Evolutionary conservation across 2,113 vertebrate species (phyloP).

Genomic region (Elaphurus davidianus): DNA sequence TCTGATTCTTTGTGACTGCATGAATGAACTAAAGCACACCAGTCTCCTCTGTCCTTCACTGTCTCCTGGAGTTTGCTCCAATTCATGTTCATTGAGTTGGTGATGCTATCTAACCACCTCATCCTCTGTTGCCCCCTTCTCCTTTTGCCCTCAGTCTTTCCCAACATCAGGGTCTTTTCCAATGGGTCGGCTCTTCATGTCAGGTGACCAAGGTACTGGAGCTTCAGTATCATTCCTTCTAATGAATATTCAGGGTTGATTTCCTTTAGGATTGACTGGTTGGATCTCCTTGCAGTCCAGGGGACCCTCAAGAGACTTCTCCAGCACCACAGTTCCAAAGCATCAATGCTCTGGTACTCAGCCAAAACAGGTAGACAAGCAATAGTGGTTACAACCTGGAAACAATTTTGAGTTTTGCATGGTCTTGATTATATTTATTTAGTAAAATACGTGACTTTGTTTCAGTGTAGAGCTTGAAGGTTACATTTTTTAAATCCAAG

Average conservation of each 20-base stretch:
- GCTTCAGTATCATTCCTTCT: background rate
- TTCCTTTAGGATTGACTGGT: background rate
- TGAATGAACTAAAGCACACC: fast-evolving
- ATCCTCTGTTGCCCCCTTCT: background rate
- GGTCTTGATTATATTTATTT: background rate
- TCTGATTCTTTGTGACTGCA: background rate
- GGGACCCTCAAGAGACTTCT: background rate
- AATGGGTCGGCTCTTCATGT: background rate
- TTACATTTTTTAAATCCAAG: background rate
- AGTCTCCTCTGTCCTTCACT: background rate
- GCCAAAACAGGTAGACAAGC: background rate
- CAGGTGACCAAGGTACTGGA: background rate
- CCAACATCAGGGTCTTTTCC: background rate
- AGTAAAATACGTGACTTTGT: background rate
- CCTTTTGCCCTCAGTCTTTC: background rate
- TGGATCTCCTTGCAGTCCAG: background rate
- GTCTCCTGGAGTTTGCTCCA: background rate
- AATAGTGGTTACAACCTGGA: background rate
- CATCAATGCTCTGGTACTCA: background rate
- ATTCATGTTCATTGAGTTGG: background rate
- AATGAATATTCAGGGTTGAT: background rate
- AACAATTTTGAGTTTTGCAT: background rate
- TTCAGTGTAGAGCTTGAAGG: background rate
- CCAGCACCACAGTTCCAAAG: background rate
- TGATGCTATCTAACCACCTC: background rate